Evolutionary conservation across 2,888 invertebrate species (phyloP).

Genomic region (Macropis europaea): DNA sequence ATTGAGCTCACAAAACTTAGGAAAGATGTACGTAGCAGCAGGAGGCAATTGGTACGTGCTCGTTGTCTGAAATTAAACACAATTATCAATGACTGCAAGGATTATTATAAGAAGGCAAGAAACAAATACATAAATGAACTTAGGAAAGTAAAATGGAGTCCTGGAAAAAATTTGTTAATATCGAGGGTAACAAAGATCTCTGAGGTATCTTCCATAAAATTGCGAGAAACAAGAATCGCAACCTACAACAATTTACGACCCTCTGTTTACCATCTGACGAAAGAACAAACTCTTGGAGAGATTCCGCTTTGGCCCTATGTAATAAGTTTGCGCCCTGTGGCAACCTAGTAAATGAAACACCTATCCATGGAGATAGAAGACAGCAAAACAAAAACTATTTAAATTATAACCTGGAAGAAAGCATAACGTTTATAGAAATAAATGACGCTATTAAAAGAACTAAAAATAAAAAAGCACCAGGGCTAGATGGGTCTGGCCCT

Average conservation of each 20-base stretch:
- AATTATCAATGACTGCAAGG: not conserved
- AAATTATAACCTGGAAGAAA: constrained; percentile 2
- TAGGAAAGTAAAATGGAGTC: not conserved
- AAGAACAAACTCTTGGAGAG: constrained; percentile 23
- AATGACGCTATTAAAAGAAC: not conserved
- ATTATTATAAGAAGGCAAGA: not conserved
- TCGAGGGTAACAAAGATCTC: not conserved
- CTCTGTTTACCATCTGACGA: not conserved
- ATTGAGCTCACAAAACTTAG: not conserved
- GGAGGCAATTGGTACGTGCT: not conserved
- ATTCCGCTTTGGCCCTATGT: constrained; percentile 15
- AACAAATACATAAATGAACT: not conserved
- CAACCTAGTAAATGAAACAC: not conserved
- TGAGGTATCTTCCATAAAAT: constrained; percentile 25
- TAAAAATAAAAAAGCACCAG: constrained; percentile 16
- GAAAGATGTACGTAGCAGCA: not conserved
- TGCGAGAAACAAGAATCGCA: not conserved
- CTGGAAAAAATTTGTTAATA: constrained; percentile 7
- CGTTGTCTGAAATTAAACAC: not conserved
- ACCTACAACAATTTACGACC: not conserved
- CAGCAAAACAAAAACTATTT: not conserved
- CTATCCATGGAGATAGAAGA: not conserved
- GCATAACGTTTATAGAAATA: not conserved
- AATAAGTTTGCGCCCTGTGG: constrained; percentile 30
- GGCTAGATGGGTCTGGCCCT: not conserved